Base-by-base conservation (phyloP, 2,888 invertebrate species). In the Operophtera brumata region DNA sequence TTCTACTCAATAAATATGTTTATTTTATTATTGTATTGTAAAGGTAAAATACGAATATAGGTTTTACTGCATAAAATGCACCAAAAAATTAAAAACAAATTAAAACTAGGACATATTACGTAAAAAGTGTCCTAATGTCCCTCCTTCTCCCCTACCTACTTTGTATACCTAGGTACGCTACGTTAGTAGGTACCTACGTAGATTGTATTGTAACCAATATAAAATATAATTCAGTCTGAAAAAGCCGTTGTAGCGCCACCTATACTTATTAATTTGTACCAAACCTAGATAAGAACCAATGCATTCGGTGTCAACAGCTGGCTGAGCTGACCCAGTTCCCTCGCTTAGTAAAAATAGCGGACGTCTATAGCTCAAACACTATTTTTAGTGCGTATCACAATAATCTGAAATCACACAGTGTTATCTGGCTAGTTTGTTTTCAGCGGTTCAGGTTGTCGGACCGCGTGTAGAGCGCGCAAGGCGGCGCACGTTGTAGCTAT, bases 351-450 rank as follows among this genome's bases (percentile, higher is more conserved):
- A 88, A 89, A 90, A 89, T 89, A 90, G 87, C 85, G 75, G 65
- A 71, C 77, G 80, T 85, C 87, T 87, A 88, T 86, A 87, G 87
- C 89, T 90, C 88, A 78, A 84, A 77, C 78, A 82, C 88, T 90
- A 90, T 89, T 89, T 85, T 78, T 88, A 88, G 86, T 82, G 77
- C 79, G 78, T 84, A 86, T 86, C 81, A 81, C 72, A 75, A 77
- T 84, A 82, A 81, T 81, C 76, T 78, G 61, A 78, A 80, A 77
- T 69, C 76, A 80, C 73, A 69, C 76, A 77, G 84, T 81, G 77
- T 79, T 79, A 82, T 67, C 67, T 20, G n/a, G n/a, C n/a, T 71
- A 32, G 36, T 73, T 75, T 71, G 72, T 70, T 69, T 62, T 61
- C 61, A 64, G 64, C 62, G 60, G 56, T 59, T 62, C 58, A 57